Evolutionary conservation across 1,140 invertebrate species (phyloP), one percentile per base, ranked within the genome.

Genomic region (Parapsyche elsis): DNA sequence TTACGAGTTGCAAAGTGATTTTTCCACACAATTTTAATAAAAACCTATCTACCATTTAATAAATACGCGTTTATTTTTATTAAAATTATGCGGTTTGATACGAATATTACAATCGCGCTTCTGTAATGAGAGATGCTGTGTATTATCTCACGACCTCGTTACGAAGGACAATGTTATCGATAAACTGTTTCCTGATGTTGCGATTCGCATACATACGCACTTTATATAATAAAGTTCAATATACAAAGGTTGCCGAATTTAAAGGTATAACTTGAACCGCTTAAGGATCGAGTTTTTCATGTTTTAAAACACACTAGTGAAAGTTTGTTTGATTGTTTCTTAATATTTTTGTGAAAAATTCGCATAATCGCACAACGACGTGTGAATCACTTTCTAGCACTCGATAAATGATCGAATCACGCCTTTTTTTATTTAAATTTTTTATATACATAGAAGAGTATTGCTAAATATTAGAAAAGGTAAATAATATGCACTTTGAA

Each of bases 241-340:
- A 7, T 38, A 38, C 30, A 38, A 38, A 38, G 30, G 7, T 38
- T 38, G 7, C 30, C 30, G 30, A 38, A 38, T 38, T 38, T 38
- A 38, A 38, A 38, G 7, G 30, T 7, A 38, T n/a, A n/a, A n/a
- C n/a, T n/a, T n/a, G n/a, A n/a, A n/a, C 1, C 57, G 16, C 7
- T 19, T 9, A 19, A 19, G 21, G 57, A 61, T 61, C 57, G 57
- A 61, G 57, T 61, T 61, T 61, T 61, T 61, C 57, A 21, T 19
- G 57, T 57, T 57, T 57, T 7, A 2, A 5, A 5, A 57, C 53
- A 16, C n/a, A 38, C 16, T 0, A 21, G 57, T 61, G 57, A 61
- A 61, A 61, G 57, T 53, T 4, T n/a, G n/a, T n/a, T n/a, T n/a
- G n/a, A 38, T 38, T 38, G 7, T 38, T 38, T 38, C 30, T 38